Evolutionary conservation across 2,888 invertebrate species (phyloP).

Genomic region (Cylloceria caligata): DNA sequence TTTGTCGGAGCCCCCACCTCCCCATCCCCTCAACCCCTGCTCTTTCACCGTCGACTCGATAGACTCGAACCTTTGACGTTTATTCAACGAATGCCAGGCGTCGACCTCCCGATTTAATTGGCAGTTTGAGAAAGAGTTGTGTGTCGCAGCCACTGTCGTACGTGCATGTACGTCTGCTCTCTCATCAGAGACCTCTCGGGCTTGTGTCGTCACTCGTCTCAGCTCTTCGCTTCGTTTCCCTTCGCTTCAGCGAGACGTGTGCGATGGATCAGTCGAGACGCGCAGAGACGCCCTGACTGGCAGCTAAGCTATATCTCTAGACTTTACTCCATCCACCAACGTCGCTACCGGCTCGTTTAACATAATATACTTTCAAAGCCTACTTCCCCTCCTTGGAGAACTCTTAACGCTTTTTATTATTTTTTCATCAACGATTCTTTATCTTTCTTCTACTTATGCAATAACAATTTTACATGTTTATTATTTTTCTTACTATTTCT

Average conservation of each 20-base stretch:
- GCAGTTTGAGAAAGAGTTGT: slow-evolving; percentile 53
- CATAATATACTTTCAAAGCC: slow-evolving; percentile 34
- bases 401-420: neutral
- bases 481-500: neutral
- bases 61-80: slow-evolving; percentile 29
- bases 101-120: slow-evolving; percentile 51
- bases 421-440: slow-evolving; percentile 31
- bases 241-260: slow-evolving; percentile 31
- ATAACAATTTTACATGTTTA: neutral
- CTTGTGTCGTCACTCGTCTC: slow-evolving; percentile 31
- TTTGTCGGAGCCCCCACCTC: slow-evolving; percentile 6
- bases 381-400: slow-evolving; percentile 44
- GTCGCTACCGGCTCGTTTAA: slow-evolving; percentile 13
- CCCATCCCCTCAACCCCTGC: neutral
- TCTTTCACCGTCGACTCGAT: neutral
- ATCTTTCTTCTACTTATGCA: neutral
- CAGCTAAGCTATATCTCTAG: slow-evolving; percentile 37
- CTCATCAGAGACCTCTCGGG: slow-evolving; percentile 42
- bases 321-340: slow-evolving; percentile 26
- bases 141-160: slow-evolving; percentile 9
- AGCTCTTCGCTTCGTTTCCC: slow-evolving; percentile 24
- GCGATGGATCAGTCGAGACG: slow-evolving; percentile 55
- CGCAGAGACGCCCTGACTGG: slow-evolving; percentile 40
- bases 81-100: slow-evolving; percentile 26
- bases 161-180: slow-evolving; percentile 18